Base-by-base conservation (phyloP, 2,888 invertebrate species). In the Phymatocera aterrima region DNA sequence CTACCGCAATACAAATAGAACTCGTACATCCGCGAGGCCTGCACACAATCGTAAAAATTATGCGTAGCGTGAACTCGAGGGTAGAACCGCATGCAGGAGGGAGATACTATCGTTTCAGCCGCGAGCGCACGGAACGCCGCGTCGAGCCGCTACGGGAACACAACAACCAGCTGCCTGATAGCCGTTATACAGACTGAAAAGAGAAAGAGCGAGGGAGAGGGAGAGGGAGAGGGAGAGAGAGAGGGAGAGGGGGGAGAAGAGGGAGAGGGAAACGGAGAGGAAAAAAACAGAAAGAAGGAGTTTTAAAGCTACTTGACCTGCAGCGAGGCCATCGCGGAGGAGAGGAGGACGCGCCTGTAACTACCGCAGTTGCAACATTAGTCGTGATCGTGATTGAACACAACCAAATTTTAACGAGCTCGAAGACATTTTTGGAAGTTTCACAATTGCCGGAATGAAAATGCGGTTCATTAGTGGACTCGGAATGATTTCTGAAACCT, bases 21-120 rank as follows among this genome's bases (percentile, higher is more conserved):
- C 2, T 43, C n/a, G 10, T 18, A 10, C 8, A 40, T 8, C 28
- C n/a, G 12, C 28, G 46, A 68, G 48, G 77, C 21, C 15, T 43
- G 78, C 54, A 72, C 72, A 72, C 51, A 72, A 51, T 51, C 48
- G 48, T 51, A 51, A 51, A 43, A 51, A 72, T 72, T 72, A 72
- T 72, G 72, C 72, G 48, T 48, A 51, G 51, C 34, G 51, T n/a
- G n/a, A n/a, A 72, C 48, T 72, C 21, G 72, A 70, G 68, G 77
- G 34, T 46, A 24, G 48, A 61, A 64, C n/a, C 28, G 18, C 43
- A n/a, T 12, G n/a, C 28, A 37, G 46, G 48, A 77, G 48, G n/a
- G 78, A 78, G 78, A 68, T 78, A 48, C 21, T 78, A 78, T 78
- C 78, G 65, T 78, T 78, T 68, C 54, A 78, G 78, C 57, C 68